These are phyloP conservation scores for Chalcis sispes DNA, from an alignment of 2,888 invertebrate species.

Conservation along the genomic window DNA sequence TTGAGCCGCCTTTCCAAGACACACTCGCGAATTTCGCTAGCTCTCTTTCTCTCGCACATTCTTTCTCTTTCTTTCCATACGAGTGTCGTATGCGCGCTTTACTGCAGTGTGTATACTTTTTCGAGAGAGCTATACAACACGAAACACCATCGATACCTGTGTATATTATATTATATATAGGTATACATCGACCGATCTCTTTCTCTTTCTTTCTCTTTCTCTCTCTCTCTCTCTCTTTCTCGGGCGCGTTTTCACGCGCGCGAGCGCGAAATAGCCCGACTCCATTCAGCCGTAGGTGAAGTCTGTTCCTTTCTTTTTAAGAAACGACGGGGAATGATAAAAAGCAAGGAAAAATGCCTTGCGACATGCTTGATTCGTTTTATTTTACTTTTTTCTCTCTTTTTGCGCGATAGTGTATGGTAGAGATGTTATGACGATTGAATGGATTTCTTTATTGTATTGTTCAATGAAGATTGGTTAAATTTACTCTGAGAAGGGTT, in stretches of 20 bases:
- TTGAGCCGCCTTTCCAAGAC: conserved; percentile 74
- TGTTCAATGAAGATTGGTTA: not conserved
- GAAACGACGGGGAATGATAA: conserved; percentile 4
- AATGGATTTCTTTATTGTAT: not conserved
- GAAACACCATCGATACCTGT: too few species aligned
- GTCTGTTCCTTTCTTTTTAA: not conserved
- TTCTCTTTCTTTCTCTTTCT: conserved; percentile 24
- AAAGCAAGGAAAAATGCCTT: conserved; percentile 29
- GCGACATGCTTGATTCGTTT: not conserved
- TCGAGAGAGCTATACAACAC: not conserved
- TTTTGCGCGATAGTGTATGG: not conserved
- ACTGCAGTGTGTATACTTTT: conserved; percentile 11
- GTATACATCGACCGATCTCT: conserved; percentile 9
- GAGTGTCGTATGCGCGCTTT: conserved; percentile 10
- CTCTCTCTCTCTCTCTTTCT: not conserved
- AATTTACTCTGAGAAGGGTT: not conserved
- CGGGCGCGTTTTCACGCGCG: not conserved
- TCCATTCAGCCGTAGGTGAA: conserved; percentile 38
- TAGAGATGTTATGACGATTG: not conserved
- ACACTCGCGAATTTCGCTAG: conserved; percentile 67
- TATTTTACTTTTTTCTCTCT: not conserved
- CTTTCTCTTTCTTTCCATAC: not conserved
- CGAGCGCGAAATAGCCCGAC: conserved; percentile 20
- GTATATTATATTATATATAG: not conserved
- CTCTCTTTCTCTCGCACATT: conserved; percentile 51